A percentile compares a stretch with the other conserved stretches of the same genome.
These are phyloP conservation scores for Clavelina lepadiformis DNA, from an alignment of 23 tunicate genomes.

Conservation along the genomic window DNA sequence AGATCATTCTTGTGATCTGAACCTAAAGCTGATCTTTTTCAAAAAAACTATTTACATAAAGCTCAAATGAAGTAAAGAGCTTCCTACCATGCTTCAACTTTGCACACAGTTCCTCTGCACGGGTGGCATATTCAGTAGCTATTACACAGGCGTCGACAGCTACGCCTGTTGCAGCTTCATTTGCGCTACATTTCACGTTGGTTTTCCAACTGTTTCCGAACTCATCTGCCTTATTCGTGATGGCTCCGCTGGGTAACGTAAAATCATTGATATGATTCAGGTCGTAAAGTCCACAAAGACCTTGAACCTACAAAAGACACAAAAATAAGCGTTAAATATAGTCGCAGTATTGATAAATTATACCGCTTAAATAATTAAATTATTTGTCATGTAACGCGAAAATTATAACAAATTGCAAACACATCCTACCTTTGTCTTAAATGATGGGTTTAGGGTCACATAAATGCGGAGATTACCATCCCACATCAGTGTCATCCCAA, in stretches of 20 bases:
- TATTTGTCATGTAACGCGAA: too few relatives aligned
- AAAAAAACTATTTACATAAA: too few relatives aligned
- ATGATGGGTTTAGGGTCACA: constrained; percentile 22
- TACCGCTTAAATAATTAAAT: too few relatives aligned
- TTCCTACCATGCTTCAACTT: constrained; percentile 19
- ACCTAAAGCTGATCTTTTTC: too few relatives aligned
- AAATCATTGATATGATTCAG: constrained; percentile 60
- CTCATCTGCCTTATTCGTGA: constrained; percentile 25
- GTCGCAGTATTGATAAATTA: too few relatives aligned
- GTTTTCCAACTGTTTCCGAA: constrained; percentile 82
- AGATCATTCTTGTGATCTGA: too few relatives aligned
- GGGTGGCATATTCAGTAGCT: constrained; percentile 10
- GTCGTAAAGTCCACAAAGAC: constrained; percentile 73
- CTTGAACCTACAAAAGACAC: constrained; percentile 30
- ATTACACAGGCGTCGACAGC: constrained; percentile 48
- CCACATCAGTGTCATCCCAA: constrained; percentile 47
- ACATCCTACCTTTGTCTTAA: constrained; percentile 35
- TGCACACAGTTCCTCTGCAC: constrained; percentile 24
- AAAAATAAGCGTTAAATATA: too few relatives aligned
- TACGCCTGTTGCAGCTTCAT: constrained; percentile 17
- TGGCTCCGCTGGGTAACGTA: constrained; percentile 39
- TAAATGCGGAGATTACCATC: constrained; percentile 50
- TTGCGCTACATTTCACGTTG: constrained; percentile 23
- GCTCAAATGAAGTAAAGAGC: too few relatives aligned
- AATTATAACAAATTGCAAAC: too few relatives aligned